Conservation (phyloP, 2,113 vertebrate species). For the Pyrgilauda ruficollis region DNA sequence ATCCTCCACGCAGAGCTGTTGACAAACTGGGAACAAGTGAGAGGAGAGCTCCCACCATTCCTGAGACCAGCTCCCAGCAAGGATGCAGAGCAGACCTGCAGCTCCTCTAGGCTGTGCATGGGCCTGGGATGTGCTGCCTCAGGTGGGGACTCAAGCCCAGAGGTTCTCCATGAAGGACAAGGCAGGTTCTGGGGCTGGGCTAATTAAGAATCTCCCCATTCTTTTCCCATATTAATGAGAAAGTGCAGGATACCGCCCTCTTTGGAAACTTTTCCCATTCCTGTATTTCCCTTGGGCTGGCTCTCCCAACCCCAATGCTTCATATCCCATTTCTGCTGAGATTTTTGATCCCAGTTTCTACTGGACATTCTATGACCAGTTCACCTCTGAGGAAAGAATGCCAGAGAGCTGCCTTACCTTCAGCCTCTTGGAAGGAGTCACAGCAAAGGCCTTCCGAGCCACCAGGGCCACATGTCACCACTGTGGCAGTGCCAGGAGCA, state of each 20-base stretch:
- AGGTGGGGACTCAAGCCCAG: not conserved
- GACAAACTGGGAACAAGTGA: not conserved
- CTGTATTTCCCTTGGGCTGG: not conserved
- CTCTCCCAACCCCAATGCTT: not conserved
- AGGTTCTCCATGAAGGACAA: not conserved
- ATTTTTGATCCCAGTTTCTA: not conserved
- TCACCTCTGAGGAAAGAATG: not conserved
- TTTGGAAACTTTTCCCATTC: not conserved
- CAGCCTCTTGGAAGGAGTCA: not conserved
- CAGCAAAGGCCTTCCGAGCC: not conserved
- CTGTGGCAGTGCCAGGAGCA: not conserved
- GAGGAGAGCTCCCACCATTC: not conserved
- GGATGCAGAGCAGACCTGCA: not conserved
- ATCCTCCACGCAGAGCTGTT: not conserved
- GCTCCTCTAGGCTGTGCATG: not conserved
- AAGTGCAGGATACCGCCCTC: not conserved
- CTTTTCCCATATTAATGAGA: not conserved
- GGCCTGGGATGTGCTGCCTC: not conserved
- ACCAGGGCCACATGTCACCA: not conserved
- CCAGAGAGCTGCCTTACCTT: constrained; percentile 48
- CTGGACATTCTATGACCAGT: not conserved
- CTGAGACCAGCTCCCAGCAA: not conserved
- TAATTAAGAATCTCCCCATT: not conserved
- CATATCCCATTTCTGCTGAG: not conserved
- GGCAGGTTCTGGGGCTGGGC: not conserved